phyloP scores from a whole-genome alignment of 2,113 vertebrate genomes.

The Tyto alba region DNA sequence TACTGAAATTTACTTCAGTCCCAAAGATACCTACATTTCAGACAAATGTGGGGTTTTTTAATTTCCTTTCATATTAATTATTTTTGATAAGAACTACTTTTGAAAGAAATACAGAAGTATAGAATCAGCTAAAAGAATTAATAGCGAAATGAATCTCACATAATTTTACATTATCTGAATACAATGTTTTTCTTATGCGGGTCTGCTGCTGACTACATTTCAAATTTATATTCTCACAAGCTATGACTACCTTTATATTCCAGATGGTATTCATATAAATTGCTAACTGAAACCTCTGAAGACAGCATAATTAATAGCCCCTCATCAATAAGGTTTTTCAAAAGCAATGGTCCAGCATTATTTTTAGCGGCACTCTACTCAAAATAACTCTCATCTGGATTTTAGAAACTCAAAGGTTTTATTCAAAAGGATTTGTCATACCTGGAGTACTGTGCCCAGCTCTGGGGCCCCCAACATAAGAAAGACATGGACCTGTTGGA shows the following conservation, averaged over 20 bases:
- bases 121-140: not conserved
- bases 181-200: not conserved
- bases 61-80: not conserved
- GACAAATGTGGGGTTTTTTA: accelerated
- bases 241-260: not conserved
- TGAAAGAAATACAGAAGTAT: not conserved
- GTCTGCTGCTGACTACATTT: not conserved
- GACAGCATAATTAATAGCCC: not conserved
- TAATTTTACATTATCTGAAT: not conserved
- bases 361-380: not conserved
- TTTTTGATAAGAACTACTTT: not conserved
- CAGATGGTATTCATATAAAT: not conserved
- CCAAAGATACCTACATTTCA: not conserved
- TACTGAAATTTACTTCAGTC: not conserved
- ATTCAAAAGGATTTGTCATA: not conserved
- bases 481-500: too few species aligned
- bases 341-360: not conserved
- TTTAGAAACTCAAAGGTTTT: not conserved
- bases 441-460: too few species aligned
- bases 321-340: not conserved
- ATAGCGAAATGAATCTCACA: not conserved
- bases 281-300: not conserved
- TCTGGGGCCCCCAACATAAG: too few species aligned
- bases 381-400: not conserved
- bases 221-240: not conserved